Evolutionary conservation across 23 tunicate genomes (phyloP).

Genomic region (Styela clava): DNA sequence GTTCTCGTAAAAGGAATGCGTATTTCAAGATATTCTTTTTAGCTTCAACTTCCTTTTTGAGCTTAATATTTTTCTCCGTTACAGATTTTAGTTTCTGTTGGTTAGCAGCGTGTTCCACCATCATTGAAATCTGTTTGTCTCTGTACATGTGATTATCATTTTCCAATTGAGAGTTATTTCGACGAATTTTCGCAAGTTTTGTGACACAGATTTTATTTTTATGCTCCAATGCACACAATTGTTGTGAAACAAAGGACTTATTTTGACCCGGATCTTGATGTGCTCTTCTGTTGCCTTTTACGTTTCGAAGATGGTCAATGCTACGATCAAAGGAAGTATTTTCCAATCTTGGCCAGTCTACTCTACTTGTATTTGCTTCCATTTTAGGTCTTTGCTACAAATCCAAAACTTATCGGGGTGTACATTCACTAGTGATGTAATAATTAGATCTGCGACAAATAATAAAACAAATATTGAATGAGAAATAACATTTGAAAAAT

Average conservation of each 20-base stretch:
- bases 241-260: background rate
- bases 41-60: background rate
- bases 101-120: background rate
- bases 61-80: background rate
- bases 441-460: too few species aligned
- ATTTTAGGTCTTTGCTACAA: too few species aligned
- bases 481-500: too few species aligned
- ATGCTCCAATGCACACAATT: background rate
- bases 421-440: too few species aligned
- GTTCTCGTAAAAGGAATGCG: background rate
- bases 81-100: background rate
- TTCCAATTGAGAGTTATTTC: background rate
- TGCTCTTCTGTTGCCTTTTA: background rate
- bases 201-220: background rate
- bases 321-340: background rate
- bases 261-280: background rate
- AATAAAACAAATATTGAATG: too few species aligned
- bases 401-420: too few species aligned
- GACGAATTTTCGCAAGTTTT: background rate
- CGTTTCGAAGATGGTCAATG: background rate
- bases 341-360: background rate
- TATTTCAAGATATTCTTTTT: background rate
- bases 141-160: background rate
- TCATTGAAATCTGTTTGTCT: background rate
- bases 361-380: too few species aligned